These are phyloP conservation scores for Progne subis DNA, from an alignment of 2,113 vertebrate species.

Conservation along the genomic window DNA sequence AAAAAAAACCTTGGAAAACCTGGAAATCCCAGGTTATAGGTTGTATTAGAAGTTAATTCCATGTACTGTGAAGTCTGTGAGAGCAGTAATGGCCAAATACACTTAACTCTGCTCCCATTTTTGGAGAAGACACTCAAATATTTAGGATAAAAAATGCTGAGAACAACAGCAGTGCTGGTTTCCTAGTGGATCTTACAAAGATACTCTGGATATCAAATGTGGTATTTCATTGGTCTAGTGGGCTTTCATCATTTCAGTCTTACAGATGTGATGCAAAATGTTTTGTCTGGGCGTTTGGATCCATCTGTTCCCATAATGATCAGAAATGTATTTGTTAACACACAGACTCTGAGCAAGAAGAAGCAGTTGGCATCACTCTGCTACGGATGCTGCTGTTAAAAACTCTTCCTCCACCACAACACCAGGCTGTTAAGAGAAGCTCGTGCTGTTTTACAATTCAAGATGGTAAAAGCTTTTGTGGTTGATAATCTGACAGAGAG, in stretches of 20 bases:
- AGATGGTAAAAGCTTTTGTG: constrained; percentile 6
- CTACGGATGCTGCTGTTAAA: background rate
- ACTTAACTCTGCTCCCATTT: background rate
- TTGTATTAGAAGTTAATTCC: background rate
- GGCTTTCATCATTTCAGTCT: constrained; percentile 3
- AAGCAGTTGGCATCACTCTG: constrained; percentile 25
- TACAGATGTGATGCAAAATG: background rate
- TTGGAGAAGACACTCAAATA: background rate
- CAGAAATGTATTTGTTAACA: background rate
- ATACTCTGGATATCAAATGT: background rate
- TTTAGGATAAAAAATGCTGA: background rate
- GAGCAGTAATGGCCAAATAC: background rate
- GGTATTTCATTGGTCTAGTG: background rate
- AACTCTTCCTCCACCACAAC: background rate
- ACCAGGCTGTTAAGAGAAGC: constrained; percentile 8
- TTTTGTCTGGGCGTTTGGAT: constrained; percentile 25
- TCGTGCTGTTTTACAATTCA: background rate
- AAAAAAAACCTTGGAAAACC: background rate
- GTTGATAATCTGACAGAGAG: background rate
- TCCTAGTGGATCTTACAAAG: background rate
- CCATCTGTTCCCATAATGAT: constrained; percentile 29
- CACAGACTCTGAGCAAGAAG: background rate
- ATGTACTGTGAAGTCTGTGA: background rate
- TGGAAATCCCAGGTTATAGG: background rate
- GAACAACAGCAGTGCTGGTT: background rate